Percentiles rank a stretch among this genome's conserved stretches.
These are phyloP conservation scores for Drosophila parvula DNA, from an alignment of 1,140 invertebrate species.

Conservation along the genomic window DNA sequence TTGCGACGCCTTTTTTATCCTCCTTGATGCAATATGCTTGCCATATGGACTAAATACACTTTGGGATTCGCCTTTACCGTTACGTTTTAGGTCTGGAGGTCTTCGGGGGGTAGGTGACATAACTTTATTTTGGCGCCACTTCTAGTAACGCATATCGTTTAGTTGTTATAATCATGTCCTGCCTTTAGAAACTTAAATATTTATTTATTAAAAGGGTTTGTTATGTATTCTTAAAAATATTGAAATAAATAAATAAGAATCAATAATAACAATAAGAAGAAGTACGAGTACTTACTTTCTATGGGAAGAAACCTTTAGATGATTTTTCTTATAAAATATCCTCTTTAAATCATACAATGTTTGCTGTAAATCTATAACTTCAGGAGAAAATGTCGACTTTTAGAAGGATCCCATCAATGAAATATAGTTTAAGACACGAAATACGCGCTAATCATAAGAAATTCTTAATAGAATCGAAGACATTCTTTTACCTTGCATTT, in stretches of 20 bases:
- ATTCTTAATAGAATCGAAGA: not conserved
- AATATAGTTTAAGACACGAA: not conserved
- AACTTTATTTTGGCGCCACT: constrained; percentile 15
- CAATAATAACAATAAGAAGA: too few relatives aligned
- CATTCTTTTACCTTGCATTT: not conserved
- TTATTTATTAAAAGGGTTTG: not conserved
- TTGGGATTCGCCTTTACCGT: constrained; percentile 42
- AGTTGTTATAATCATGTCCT: not conserved
- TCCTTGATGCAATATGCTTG: constrained; percentile 68
- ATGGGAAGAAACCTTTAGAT: too few relatives aligned
- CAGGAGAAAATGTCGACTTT: not conserved
- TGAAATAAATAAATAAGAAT: too few relatives aligned
- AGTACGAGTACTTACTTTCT: too few relatives aligned
- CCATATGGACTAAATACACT: constrained; percentile 72
- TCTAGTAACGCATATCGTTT: not conserved
- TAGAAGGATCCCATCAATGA: not conserved
- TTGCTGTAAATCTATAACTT: not conserved
- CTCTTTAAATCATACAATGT: not conserved
- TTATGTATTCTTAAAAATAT: too few relatives aligned
- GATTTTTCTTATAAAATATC: not conserved
- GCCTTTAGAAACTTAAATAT: not conserved
- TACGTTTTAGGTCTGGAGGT: constrained; percentile 23
- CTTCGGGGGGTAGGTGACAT: not conserved
- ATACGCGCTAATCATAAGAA: too few relatives aligned
- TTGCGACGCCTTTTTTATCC: constrained; percentile 37